Percentiles rank a stretch among this genome's conserved stretches.
Evolutionary conservation across 2,797 vertebrate species (phyloP).

Genomic region (Cottoperca gobio): DNA sequence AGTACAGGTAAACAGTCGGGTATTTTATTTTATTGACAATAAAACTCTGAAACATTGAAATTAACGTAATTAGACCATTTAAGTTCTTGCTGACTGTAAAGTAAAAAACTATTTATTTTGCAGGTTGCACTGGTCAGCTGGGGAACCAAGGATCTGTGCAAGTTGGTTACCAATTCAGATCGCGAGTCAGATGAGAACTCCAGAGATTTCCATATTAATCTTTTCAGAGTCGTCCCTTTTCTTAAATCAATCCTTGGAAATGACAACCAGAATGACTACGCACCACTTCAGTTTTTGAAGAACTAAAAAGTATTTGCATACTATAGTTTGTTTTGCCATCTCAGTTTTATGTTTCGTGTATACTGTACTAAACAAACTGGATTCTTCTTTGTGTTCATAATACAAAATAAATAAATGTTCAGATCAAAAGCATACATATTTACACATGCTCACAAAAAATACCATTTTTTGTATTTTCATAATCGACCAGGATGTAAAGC

Average conservation of each 20-base stretch:
- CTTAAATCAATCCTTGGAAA: conserved; percentile 64
- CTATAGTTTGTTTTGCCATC: not conserved
- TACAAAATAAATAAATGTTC: not conserved
- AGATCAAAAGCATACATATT: not conserved
- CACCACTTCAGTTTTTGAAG: conserved; percentile 58
- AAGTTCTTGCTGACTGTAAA: not conserved
- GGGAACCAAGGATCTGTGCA: conserved; percentile 51
- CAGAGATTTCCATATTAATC: conserved; percentile 80
- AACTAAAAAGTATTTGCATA: conserved; percentile 16
- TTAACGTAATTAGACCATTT: not conserved
- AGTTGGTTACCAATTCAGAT: too few species aligned
- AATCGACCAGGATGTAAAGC: not conserved
- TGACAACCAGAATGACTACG: conserved; percentile 5
- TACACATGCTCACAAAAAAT: not conserved
- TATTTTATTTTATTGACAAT: too few species aligned
- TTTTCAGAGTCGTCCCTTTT: conserved; percentile 72
- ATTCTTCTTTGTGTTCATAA: not conserved
- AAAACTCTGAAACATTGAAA: not conserved
- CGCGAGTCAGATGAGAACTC: conserved; percentile 49
- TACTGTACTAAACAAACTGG: not conserved
- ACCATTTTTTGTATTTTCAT: too few species aligned
- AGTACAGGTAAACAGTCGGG: conserved; percentile 66
- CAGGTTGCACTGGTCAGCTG: conserved; percentile 79
- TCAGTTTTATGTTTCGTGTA: conserved; percentile 1
- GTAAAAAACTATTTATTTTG: not conserved